Conservation (phyloP, 2,113 vertebrate species). For the Noctilio leporinus region DNA sequence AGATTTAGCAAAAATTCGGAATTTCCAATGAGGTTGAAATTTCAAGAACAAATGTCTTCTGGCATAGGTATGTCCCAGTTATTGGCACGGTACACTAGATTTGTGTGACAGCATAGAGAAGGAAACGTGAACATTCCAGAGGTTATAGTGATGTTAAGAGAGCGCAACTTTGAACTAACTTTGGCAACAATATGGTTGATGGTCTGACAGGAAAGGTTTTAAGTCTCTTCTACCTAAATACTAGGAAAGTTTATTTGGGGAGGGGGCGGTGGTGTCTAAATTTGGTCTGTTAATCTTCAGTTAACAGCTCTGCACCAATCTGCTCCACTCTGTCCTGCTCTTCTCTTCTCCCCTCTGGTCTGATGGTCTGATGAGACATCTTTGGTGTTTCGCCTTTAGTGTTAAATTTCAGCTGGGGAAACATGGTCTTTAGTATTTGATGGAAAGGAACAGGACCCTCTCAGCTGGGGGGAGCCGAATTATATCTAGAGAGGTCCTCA, state of each 20-base stretch:
- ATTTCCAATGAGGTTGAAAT: not conserved
- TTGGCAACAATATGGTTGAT: not conserved
- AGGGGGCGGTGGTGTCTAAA: no score
- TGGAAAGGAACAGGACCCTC: no score
- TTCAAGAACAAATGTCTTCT: not conserved
- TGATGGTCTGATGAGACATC: not conserved
- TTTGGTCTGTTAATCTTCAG: not conserved
- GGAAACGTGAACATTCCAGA: not conserved
- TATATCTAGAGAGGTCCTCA: not conserved
- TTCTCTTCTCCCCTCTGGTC: not conserved
- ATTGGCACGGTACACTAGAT: no score
- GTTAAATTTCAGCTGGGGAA: not conserved
- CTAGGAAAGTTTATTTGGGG: not conserved
- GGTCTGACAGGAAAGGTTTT: not conserved
- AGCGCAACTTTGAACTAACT: not conserved
- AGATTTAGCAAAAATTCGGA: not conserved
- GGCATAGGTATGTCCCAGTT: not conserved
- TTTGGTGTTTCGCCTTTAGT: not conserved
- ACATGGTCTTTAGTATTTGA: not conserved
- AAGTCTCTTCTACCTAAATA: not conserved
- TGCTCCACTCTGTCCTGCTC: not conserved
- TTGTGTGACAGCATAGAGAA: not conserved
- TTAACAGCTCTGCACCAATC: not conserved
- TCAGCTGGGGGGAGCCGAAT: not conserved
- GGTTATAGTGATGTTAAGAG: not conserved